Conservation (phyloP, 1,140 invertebrate genomes). For the Catajapyx aquilonaris region DNA sequence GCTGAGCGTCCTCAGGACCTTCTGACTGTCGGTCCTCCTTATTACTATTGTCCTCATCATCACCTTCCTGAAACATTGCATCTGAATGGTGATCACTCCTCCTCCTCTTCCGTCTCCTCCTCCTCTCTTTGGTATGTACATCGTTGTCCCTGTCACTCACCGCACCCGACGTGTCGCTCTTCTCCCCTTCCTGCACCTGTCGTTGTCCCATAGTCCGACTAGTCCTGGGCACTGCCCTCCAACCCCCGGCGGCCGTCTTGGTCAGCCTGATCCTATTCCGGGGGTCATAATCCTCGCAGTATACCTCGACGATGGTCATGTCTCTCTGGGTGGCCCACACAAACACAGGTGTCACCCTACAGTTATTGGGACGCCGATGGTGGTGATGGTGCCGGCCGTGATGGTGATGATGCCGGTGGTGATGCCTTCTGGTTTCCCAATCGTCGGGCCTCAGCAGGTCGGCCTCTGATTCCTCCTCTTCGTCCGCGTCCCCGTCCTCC, state of each 20-base stretch:
- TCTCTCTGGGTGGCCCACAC: conserved; percentile 48
- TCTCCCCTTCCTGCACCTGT: conserved; percentile 11
- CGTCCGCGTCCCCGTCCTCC: neutral
- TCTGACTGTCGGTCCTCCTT: conserved; percentile 17
- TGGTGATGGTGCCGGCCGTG: neutral
- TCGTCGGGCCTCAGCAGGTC: neutral
- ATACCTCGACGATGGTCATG: conserved; percentile 56
- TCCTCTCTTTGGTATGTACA: conserved; percentile 9
- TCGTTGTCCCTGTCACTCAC: too few relatives aligned
- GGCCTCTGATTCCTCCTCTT: neutral
- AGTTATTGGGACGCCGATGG: neutral
- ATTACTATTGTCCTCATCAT: conserved; percentile 8
- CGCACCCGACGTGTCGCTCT: too few relatives aligned
- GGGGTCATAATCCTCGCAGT: conserved; percentile 65
- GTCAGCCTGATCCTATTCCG: conserved; percentile 56
- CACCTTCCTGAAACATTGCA: neutral
- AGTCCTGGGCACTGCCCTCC: conserved; percentile 56
- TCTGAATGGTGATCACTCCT: neutral
- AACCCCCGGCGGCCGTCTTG: conserved; percentile 45
- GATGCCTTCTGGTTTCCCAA: neutral
- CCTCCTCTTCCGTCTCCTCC: conserved; percentile 10
- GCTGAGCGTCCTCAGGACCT: conserved; percentile 18
- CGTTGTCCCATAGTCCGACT: conserved; percentile 1
- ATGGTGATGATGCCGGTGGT: neutral
- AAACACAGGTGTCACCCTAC: conserved; percentile 49